These are phyloP conservation scores for Neopipo cinnamomea DNA, from an alignment of 2,113 vertebrate genomes.

Conservation along the genomic window DNA sequence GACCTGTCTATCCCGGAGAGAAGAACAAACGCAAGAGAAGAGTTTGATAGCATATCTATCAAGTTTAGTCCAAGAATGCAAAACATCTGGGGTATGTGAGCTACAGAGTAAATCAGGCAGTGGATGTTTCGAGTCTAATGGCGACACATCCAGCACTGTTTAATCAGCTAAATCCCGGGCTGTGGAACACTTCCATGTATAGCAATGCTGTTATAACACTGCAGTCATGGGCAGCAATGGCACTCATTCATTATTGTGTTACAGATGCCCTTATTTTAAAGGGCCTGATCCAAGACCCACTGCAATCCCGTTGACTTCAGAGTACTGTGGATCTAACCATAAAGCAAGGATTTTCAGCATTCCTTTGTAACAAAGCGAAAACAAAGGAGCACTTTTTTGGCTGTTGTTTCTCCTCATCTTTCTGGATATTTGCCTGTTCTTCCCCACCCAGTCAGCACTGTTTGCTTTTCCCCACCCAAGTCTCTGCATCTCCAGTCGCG, in stretches of 20 bases:
- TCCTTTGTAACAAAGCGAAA: not conserved
- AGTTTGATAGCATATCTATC: constrained; percentile 5
- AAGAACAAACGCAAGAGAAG: not conserved
- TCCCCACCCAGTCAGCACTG: constrained; percentile 40
- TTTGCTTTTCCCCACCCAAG: constrained; percentile 40
- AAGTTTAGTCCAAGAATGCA: constrained; percentile 48
- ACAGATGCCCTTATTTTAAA: not conserved
- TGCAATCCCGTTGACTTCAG: not conserved
- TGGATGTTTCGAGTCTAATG: constrained; percentile 12
- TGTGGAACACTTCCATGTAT: constrained; percentile 66
- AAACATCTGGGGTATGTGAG: constrained; percentile 42
- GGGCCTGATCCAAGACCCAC: not conserved
- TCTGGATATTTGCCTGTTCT: constrained; percentile 27
- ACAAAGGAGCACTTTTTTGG: constrained; percentile 27
- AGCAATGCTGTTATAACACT: constrained; percentile 28
- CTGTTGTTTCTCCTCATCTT: constrained; percentile 17
- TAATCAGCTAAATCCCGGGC: constrained; percentile 57
- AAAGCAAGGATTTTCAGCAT: constrained; percentile 24
- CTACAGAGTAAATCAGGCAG: constrained; percentile 27
- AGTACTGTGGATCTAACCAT: not conserved
- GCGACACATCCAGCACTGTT: constrained; percentile 31
- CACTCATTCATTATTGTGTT: not conserved
- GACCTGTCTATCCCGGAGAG: not conserved
- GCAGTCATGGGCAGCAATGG: not conserved
- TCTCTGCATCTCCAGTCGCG: not conserved